These are phyloP conservation scores for Asarcornis scutulata DNA, from an alignment of 2,113 vertebrate genomes.

Conservation along the genomic window DNA sequence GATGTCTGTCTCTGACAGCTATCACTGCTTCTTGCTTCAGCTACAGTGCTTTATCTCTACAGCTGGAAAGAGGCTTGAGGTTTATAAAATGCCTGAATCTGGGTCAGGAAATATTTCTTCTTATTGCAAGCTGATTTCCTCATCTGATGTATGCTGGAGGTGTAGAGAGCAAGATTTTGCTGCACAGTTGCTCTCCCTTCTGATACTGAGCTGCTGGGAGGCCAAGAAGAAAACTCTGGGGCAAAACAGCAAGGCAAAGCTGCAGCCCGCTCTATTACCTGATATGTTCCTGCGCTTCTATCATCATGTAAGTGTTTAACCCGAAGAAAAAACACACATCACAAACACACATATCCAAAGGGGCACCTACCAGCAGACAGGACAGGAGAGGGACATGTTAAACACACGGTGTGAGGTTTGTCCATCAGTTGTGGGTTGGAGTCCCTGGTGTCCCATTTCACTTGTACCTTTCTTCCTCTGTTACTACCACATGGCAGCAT, in stretches of 20 bases:
- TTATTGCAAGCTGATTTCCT: background rate
- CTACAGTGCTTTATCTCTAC: background rate
- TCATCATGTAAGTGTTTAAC: background rate
- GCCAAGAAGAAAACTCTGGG: background rate
- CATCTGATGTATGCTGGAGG: background rate
- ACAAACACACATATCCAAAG: background rate
- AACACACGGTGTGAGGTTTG: fast-evolving
- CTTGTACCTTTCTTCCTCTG: background rate
- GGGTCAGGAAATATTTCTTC: slow-evolving; percentile 56
- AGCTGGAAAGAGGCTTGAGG: background rate
- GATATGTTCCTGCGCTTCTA: background rate
- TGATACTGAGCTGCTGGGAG: background rate
- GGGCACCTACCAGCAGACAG: background rate
- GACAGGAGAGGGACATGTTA: background rate
- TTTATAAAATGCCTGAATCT: slow-evolving; percentile 42
- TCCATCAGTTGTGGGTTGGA: background rate
- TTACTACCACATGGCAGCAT: background rate
- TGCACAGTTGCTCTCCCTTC: background rate
- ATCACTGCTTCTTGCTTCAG: background rate
- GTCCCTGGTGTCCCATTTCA: background rate
- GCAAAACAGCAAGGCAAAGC: background rate
- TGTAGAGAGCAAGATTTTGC: background rate
- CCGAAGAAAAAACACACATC: background rate
- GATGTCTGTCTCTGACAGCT: background rate
- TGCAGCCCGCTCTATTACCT: background rate